Percentiles rank a stretch among this genome's conserved stretches.
Evolutionary conservation across 2,113 vertebrate species (phyloP).

Genomic region (Casuarius casuarius): DNA sequence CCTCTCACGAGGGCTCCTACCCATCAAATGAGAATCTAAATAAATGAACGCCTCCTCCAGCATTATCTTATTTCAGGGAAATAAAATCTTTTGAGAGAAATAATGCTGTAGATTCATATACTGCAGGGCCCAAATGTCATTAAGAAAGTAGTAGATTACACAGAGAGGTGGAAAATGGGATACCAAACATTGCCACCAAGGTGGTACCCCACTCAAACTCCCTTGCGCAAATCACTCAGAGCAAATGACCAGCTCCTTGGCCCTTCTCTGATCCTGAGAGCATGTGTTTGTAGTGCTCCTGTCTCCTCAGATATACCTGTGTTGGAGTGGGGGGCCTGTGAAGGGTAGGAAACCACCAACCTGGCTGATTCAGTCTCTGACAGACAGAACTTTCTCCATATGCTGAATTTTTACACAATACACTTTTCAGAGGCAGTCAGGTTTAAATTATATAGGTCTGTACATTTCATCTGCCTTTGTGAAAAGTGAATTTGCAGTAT

Average conservation of each 20-base stretch:
- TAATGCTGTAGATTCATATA: not conserved
- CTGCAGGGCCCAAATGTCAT: not conserved
- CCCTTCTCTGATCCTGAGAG: not conserved
- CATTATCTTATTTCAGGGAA: not conserved
- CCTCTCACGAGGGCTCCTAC: not conserved
- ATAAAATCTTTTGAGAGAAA: not conserved
- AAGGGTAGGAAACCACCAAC: not conserved
- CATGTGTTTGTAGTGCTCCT: not conserved
- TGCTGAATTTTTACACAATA: not conserved
- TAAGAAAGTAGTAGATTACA: not conserved
- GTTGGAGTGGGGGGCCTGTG: not conserved
- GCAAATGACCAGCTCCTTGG: not conserved
- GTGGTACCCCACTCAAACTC: not conserved
- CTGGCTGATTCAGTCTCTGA: not conserved
- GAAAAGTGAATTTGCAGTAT: not conserved
- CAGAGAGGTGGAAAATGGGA: not conserved
- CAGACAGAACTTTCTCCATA: not conserved
- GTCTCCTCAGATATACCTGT: not conserved
- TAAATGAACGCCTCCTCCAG: not conserved
- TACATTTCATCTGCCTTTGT: not conserved
- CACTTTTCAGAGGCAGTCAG: not conserved
- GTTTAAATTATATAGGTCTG: not conserved
- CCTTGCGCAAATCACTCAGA: not conserved
- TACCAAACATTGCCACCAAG: not conserved
- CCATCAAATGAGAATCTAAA: not conserved